A percentile compares a stretch with the other conserved stretches of the same genome.
phyloP scores from a whole-genome alignment of 2,888 invertebrate genomes.

The Silvanus unidentatus region DNA sequence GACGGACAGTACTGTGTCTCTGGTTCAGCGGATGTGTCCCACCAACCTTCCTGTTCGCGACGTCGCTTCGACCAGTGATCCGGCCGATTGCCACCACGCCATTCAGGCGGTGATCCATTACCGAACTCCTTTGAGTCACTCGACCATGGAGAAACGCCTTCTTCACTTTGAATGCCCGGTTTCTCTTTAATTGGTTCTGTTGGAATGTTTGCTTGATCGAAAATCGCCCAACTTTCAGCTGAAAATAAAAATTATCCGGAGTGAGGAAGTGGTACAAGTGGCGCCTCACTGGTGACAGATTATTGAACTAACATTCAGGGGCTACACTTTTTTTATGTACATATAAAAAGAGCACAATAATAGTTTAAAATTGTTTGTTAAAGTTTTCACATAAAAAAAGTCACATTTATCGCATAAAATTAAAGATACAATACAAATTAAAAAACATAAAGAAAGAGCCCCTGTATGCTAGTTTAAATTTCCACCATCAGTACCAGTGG shows the following conservation, averaged over 20 bases:
- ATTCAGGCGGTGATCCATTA: conserved; percentile 47
- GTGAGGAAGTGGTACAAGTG: no score
- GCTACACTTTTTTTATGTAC: no score
- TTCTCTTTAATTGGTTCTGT: conserved; percentile 35
- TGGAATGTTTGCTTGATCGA: conserved; percentile 46
- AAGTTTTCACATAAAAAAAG: no score
- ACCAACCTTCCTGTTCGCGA: conserved; percentile 46
- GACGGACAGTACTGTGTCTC: conserved; percentile 38
- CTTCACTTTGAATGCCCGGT: conserved; percentile 41
- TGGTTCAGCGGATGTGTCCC: conserved; percentile 45
- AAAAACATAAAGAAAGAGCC: no score
- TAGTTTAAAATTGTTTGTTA: no score
- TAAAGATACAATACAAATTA: no score
- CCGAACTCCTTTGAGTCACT: conserved; percentile 65
- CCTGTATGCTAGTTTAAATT: no score
- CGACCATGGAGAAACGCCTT: conserved; percentile 68
- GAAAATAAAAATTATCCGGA: conserved; percentile 10
- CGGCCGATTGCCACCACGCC: conserved; percentile 48
- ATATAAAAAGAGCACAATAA: no score
- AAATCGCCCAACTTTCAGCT: conserved; percentile 56
- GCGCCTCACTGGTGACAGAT: no score
- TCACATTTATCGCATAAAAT: no score
- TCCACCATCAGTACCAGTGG: no score
- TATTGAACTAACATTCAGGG: not conserved
- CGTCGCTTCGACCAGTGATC: conserved; percentile 40